Conservation (phyloP, 2,113 vertebrate genomes). For the Chaetorhynchus papuensis region DNA sequence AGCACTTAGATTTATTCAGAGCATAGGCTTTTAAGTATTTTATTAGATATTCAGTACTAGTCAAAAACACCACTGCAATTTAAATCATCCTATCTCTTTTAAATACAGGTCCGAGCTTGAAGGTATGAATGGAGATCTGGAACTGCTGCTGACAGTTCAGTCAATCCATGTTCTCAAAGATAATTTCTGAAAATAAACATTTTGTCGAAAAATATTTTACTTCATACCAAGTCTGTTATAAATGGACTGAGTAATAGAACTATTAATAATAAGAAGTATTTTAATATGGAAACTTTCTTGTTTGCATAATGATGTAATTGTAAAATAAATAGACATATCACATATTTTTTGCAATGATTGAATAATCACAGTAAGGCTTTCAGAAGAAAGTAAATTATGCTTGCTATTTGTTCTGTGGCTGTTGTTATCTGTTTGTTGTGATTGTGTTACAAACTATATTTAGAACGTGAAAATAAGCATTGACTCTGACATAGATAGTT, state of each 20-base stretch:
- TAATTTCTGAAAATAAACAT: not conserved
- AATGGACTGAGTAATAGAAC: not conserved
- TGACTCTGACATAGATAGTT: not conserved
- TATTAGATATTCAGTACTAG: not conserved
- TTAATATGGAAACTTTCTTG: not conserved
- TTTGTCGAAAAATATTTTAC: not conserved
- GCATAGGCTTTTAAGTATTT: not conserved
- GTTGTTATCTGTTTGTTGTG: not conserved
- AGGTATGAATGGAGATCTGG: not conserved
- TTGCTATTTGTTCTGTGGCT: not conserved
- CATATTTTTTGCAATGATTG: not conserved
- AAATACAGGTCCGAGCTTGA: not conserved
- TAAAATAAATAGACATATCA: not conserved
- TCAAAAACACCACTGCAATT: not conserved
- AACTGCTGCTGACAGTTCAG: not conserved
- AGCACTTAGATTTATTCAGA: not conserved
- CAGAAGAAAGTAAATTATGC: not conserved
- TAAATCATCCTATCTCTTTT: not conserved
- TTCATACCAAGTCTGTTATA: not conserved
- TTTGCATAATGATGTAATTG: not conserved
- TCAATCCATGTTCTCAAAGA: not conserved
- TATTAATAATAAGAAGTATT: not conserved
- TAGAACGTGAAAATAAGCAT: not conserved
- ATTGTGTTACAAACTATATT: not conserved
- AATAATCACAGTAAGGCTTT: not conserved